phyloP scores from a whole-genome alignment of 2,888 invertebrate genomes.

The Prosapia bicincta region DNA sequence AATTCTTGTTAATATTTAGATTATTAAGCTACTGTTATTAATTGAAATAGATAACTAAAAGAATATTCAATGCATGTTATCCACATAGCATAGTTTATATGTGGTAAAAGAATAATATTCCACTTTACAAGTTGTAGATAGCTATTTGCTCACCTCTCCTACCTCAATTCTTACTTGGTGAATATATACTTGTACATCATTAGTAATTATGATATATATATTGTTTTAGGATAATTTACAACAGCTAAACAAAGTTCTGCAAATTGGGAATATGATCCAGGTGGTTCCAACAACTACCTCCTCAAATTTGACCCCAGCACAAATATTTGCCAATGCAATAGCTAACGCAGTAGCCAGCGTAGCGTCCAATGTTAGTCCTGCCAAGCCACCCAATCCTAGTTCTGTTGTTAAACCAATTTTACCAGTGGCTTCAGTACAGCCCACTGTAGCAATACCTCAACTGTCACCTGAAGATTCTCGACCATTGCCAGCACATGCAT shows the following conservation, averaged over 20 bases:
- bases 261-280: constrained; percentile 59
- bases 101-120: no score
- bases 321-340: neutral
- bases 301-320: constrained; percentile 4
- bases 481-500: neutral
- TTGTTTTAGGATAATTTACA: neutral
- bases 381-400: neutral
- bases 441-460: neutral
- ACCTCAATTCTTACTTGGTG: no score
- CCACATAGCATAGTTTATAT: no score
- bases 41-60: no score
- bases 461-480: neutral
- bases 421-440: neutral
- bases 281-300: constrained; percentile 49
- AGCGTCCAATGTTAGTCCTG: neutral
- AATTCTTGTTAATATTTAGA: no score
- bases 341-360: neutral
- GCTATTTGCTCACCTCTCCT: no score
- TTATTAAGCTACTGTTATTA: no score
- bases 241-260: constrained; percentile 39
- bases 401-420: constrained; percentile 6
- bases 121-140: no score
- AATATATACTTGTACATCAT: no score
- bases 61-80: no score
- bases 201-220: no score